Evolutionary conservation across 1,140 invertebrate genomes (phyloP), one percentile per base, ranked within the genome.

Genomic region (Delia radicum): DNA sequence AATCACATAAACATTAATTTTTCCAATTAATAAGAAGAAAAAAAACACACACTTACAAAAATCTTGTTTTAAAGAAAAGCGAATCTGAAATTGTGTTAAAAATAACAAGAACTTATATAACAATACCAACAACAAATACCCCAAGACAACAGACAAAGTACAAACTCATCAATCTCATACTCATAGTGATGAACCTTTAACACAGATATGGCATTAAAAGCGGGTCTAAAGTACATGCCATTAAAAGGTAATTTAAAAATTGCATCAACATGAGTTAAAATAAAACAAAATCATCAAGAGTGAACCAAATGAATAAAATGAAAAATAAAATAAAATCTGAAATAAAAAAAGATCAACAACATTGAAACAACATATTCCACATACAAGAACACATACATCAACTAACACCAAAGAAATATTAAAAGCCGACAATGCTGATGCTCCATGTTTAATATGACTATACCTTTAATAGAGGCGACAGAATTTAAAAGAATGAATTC

Each of bases 171-270:
- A 69, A 69, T 69, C 65, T 69, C 29, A 33, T 6, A 21, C 15
- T 6, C n/a, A 69, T 69, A 31, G 65, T 37, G 65, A 69, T 69
- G 65, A 69, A 69, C 65, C 65, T 69, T 37, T 69, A 69, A 69
- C 65, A 69, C 65, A 69, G 29, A 69, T 33, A n/a, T 37, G 65
- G 65, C 65, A 69, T 33, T 33, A 69, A 69, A 18, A 69, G 65
- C 65, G 24, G 29, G 48, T 21, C 48, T 69, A 31, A 33, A 69
- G 29, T 37, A 69, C 65, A 69, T 37, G 6, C 48, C 65, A 69
- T 69, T 69, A 69, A 69, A 69, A 69, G 65, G 65, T 69, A 69
- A 69, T 69, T 69, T 69, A 69, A 33, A 69, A 69, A 69, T 69
- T 69, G 65, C 65, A 69, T 69, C 65, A 33, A 69, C 65, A 18